phyloP scores from a whole-genome alignment of 2,113 vertebrate species.

The Taxidea taxus region DNA sequence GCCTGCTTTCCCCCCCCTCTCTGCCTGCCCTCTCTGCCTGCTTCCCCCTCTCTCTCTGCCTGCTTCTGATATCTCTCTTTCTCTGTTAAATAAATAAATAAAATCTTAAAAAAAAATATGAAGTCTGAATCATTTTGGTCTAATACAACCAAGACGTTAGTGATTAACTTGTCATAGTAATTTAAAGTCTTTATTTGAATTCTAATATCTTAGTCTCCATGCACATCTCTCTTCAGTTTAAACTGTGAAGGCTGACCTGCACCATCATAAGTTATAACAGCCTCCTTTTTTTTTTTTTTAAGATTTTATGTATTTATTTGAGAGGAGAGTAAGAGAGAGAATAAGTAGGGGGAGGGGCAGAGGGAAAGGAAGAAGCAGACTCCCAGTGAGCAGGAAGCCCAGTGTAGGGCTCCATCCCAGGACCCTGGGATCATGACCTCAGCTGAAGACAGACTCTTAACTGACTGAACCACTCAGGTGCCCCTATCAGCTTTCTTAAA shows the following conservation, averaged over 20 bases:
- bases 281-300: neutral
- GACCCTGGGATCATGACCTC: neutral
- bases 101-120: neutral
- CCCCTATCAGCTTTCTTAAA: neutral
- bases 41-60: too few species aligned
- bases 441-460: neutral
- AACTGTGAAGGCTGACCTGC: neutral
- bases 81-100: too few species aligned
- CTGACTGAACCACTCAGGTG: neutral
- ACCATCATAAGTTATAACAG: neutral
- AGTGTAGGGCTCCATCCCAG: too few species aligned
- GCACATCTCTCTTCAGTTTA: neutral
- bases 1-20: too few species aligned
- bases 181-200: conserved; percentile 36
- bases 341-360: neutral
- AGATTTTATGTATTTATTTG: neutral
- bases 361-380: neutral
- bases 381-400: neutral
- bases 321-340: neutral
- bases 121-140: conserved; percentile 1
- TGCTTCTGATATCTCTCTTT: too few species aligned
- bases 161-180: conserved; percentile 12
- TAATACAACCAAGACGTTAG: neutral
- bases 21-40: too few species aligned
- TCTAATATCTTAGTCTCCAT: neutral